Conservation (phyloP, 2,888 invertebrate genomes). For the Cacoxenus indagator region DNA sequence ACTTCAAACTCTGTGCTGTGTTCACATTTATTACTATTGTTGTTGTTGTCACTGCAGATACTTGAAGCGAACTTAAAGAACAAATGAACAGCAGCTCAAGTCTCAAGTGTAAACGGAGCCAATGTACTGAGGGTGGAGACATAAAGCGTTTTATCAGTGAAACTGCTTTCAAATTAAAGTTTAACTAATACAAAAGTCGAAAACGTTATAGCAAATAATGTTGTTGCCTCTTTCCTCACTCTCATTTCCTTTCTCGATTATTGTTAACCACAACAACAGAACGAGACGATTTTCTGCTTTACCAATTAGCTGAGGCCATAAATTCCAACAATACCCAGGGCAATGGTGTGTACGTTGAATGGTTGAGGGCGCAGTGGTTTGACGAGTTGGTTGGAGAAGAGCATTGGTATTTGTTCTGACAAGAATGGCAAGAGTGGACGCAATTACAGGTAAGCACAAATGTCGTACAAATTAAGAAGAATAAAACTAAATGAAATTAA, state of each 20-base stretch:
- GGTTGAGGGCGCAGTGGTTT: not conserved
- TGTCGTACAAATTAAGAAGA: not conserved
- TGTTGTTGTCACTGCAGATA: not conserved
- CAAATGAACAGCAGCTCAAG: not conserved
- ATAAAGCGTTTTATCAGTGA: not conserved
- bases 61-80: not conserved
- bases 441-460: conserved; percentile 19
- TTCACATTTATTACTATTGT: not conserved
- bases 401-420: conserved; percentile 14
- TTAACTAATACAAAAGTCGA: conserved; percentile 6
- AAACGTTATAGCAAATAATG: conserved; percentile 6
- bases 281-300: conserved; percentile 52
- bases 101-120: not conserved
- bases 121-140: not conserved
- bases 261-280: conserved; percentile 29
- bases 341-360: conserved; percentile 14
- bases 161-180: not conserved
- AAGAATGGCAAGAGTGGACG: conserved; percentile 22
- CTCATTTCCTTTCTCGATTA: not conserved
- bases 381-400: not conserved
- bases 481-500: not conserved
- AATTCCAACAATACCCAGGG: conserved; percentile 43
- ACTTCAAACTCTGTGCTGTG: not conserved
- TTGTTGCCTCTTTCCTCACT: not conserved
- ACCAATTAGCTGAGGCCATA: conserved; percentile 58